phyloP scores from a whole-genome alignment of 2,888 invertebrate species.

The Plagiodera versicolora region DNA sequence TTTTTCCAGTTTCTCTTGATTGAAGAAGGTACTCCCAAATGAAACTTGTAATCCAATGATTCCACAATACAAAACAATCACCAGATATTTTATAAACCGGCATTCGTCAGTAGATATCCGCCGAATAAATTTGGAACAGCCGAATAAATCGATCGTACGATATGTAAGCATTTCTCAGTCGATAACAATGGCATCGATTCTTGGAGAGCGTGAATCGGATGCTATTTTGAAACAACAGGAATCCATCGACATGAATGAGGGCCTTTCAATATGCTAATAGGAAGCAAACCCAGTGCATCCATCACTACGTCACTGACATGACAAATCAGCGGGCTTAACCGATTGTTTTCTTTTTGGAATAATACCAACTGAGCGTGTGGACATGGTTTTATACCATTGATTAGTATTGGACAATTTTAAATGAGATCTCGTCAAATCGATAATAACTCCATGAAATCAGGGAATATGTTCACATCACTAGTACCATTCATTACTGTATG shows the following conservation, averaged over 20 bases:
- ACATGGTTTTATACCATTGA: too few relatives aligned
- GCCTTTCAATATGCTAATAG: slow-evolving; percentile 55
- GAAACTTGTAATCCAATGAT: too few relatives aligned
- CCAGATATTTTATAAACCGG: background rate
- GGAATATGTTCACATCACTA: too few relatives aligned
- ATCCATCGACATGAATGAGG: slow-evolving; percentile 51
- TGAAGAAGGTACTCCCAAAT: too few relatives aligned
- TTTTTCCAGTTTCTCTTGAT: too few relatives aligned
- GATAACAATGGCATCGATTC: slow-evolving; percentile 17
- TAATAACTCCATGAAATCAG: too few relatives aligned
- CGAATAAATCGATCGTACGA: slow-evolving; percentile 5
- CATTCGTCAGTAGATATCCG: background rate
- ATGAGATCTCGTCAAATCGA: too few relatives aligned
- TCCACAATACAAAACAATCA: too few relatives aligned
- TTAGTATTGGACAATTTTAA: too few relatives aligned
- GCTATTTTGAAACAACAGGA: slow-evolving; percentile 51
- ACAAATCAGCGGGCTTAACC: slow-evolving; percentile 48
- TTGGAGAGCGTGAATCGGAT: slow-evolving; percentile 36
- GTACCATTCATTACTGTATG: too few relatives aligned
- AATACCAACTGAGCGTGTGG: too few relatives aligned
- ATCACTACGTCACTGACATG: slow-evolving; percentile 55
- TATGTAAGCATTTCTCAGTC: background rate
- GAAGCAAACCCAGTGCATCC: slow-evolving; percentile 48
- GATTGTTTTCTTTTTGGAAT: background rate
- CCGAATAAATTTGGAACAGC: background rate